Conservation (phyloP, 2,888 invertebrate genomes). For the Cataglyphis albicans region DNA sequence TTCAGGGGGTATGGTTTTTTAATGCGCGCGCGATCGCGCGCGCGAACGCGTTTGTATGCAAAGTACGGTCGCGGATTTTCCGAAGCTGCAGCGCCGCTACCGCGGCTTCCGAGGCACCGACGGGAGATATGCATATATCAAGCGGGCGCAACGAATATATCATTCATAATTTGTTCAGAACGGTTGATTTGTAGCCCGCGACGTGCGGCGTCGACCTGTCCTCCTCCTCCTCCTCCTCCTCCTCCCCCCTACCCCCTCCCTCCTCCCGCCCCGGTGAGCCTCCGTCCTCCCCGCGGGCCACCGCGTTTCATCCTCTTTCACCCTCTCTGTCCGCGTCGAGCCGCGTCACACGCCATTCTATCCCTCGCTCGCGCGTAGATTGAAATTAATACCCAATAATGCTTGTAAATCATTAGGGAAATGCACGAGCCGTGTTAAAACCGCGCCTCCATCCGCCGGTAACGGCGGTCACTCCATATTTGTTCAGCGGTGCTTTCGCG, state of each 20-base stretch:
- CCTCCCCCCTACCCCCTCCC: too few relatives aligned
- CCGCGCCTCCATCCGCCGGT: constrained; percentile 75
- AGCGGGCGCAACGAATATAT: constrained; percentile 84
- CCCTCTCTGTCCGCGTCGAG: constrained; percentile 75
- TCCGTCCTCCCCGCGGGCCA: constrained; percentile 52
- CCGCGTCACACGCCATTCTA: constrained; percentile 78
- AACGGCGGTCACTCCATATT: constrained; percentile 72
- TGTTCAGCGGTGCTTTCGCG: constrained; percentile 64
- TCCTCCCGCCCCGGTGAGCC: constrained; percentile 25
- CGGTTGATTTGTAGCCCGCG: constrained; percentile 85
- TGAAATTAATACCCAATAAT: constrained; percentile 86
- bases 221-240: constrained; percentile 39
- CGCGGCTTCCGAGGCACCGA: constrained; percentile 72
- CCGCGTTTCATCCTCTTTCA: constrained; percentile 58
- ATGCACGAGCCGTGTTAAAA: constrained; percentile 82
- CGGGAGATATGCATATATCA: constrained; percentile 83
- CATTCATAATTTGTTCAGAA: constrained; percentile 86
- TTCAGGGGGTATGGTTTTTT: constrained; percentile 56
- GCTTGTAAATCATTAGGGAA: constrained; percentile 85
- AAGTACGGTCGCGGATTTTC: constrained; percentile 70
- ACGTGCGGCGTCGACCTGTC: constrained; percentile 84
- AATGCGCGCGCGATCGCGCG: constrained; percentile 37
- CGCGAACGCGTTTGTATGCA: constrained; percentile 64
- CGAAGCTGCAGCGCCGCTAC: constrained; percentile 64
- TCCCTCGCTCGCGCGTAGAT: constrained; percentile 81